phyloP scores from a whole-genome alignment of 2,888 invertebrate species.

The Druceiella hillmani region DNA sequence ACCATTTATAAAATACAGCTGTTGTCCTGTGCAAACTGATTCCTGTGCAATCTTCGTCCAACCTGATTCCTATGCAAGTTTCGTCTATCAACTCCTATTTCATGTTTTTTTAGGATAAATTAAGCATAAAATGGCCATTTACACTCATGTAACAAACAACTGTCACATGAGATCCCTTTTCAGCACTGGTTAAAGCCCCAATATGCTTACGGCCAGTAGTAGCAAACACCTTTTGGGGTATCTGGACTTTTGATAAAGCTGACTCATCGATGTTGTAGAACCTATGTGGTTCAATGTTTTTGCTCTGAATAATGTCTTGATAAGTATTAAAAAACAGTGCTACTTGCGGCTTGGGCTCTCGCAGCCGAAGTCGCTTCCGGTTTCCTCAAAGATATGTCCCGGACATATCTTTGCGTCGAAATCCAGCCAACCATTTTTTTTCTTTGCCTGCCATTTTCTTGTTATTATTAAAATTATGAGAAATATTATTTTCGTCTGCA shows the following conservation, averaged over 20 bases:
- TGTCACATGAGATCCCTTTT: constrained; percentile 31
- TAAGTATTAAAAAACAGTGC: constrained; percentile 17
- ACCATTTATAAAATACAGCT: constrained; percentile 26
- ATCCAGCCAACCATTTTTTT: no score
- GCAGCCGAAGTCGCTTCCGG: no score
- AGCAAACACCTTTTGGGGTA: constrained; percentile 29
- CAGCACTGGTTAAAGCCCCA: constrained; percentile 31
- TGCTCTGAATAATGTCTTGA: neutral
- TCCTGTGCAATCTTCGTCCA: constrained; percentile 27
- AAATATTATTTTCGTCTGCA: no score
- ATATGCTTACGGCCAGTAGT: constrained; percentile 33
- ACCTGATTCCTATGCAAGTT: constrained; percentile 31
- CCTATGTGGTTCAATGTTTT: constrained; percentile 22
- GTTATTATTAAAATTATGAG: no score
- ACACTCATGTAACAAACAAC: constrained; percentile 30
- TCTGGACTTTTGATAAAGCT: constrained; percentile 33
- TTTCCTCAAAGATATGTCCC: no score
- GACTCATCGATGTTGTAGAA: constrained; percentile 36
- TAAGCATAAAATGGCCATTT: constrained; percentile 25
- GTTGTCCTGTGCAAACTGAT: constrained; percentile 30
- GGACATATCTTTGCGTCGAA: no score
- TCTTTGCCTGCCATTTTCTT: no score
- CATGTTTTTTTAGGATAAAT: constrained; percentile 30
- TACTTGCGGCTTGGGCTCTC: constrained; percentile 15
- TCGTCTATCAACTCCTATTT: constrained; percentile 28